Evolutionary conservation across 30 jellyfish, hydroid and myxozoan genomes (phyloP).

Genomic region (Turritopsis rubra): DNA sequence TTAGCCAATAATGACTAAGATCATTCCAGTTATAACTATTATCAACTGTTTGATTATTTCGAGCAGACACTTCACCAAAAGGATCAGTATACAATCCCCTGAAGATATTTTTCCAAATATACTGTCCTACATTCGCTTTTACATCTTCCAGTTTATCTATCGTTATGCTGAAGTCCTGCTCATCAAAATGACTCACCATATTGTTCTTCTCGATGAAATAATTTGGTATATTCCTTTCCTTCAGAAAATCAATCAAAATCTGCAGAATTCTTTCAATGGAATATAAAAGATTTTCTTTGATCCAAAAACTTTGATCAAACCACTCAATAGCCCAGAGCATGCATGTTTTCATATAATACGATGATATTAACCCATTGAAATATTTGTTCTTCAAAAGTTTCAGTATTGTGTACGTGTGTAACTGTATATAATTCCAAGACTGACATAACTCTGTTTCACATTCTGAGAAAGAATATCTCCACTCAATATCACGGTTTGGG

Average conservation of each 20-base stretch:
- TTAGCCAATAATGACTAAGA: background rate
- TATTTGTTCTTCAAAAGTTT: background rate
- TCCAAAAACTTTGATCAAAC: background rate
- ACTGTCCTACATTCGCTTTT: background rate
- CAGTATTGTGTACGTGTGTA: background rate
- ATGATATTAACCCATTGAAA: background rate
- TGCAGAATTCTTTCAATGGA: background rate
- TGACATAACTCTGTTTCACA: background rate
- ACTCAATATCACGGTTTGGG: background rate
- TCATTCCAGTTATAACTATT: background rate
- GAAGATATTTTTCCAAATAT: background rate
- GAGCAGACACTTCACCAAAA: background rate
- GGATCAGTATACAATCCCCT: background rate
- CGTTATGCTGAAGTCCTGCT: background rate
- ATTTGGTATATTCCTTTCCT: background rate
- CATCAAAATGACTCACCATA: background rate
- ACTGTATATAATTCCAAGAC: background rate
- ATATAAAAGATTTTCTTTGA: background rate
- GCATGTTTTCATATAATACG: background rate
- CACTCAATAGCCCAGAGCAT: background rate
- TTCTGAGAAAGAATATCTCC: background rate
- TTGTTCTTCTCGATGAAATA: background rate
- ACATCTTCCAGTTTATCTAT: background rate
- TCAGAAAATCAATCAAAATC: background rate
- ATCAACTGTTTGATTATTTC: background rate